Conservation (phyloP, 2,113 vertebrate genomes). For the Calypte anna region DNA sequence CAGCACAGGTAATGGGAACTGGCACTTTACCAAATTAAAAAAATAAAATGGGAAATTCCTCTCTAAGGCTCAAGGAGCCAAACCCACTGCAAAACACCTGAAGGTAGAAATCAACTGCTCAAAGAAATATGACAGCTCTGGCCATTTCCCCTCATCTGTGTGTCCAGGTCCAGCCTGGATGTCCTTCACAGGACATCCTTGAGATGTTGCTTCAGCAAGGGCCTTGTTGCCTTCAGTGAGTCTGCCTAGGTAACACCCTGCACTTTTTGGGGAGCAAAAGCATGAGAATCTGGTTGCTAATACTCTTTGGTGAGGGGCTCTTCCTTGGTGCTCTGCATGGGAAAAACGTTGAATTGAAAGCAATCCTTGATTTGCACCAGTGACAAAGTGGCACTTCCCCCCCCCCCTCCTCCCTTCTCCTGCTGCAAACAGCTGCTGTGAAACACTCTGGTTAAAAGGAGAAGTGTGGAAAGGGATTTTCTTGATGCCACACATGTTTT, state of each 20-base stretch:
- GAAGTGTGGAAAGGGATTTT: not conserved
- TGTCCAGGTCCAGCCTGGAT: not conserved
- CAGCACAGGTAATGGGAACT: not conserved
- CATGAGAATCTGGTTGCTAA: not conserved
- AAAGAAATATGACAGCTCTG: not conserved
- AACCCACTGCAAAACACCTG: not conserved
- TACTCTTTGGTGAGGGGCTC: not conserved
- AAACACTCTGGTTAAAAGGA: not conserved
- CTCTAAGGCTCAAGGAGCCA: no score
- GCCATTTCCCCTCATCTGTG: not conserved
- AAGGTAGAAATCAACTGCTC: not conserved
- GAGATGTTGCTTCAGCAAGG: not conserved
- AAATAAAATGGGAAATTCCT: not conserved
- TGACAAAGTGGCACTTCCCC: not conserved
- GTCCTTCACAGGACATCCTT: not conserved
- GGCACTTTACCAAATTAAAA: not conserved
- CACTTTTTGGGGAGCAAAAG: not conserved
- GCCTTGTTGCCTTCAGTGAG: rapidly evolving
- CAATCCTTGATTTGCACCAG: not conserved
- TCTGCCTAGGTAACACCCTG: not conserved
- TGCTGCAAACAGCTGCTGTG: not conserved
- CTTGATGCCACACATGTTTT: not conserved
- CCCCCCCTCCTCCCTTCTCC: no score
- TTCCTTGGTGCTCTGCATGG: rapidly evolving
- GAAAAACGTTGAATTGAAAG: not conserved